phyloP scores from a whole-genome alignment of 2,113 vertebrate genomes.

The Tetrax tetrax region DNA sequence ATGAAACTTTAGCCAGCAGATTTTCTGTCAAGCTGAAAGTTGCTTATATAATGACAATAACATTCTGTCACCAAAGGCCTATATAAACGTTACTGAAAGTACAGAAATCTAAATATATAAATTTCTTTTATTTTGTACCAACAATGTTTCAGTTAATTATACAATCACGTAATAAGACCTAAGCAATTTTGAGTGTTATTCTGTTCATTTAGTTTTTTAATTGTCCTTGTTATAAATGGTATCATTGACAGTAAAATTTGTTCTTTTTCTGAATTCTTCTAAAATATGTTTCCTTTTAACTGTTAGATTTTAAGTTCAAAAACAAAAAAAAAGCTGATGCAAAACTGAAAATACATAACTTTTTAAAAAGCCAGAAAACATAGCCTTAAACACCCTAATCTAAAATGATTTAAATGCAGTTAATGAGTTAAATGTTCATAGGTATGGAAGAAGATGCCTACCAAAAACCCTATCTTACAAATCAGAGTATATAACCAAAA shows the following conservation, averaged over 20 bases:
- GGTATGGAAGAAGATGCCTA: not conserved
- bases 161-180: not conserved
- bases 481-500: not conserved
- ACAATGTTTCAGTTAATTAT: not conserved
- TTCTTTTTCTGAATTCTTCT: not conserved
- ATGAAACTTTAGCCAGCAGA: not conserved
- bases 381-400: too few species aligned
- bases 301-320: not conserved
- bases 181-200: not conserved
- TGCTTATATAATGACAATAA: not conserved
- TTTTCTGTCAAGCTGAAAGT: not conserved
- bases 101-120: not conserved
- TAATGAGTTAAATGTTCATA: not conserved
- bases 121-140: not conserved
- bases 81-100: not conserved
- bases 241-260: not conserved
- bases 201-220: not conserved
- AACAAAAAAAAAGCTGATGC: not conserved
- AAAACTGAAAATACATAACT: not conserved
- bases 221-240: not conserved
- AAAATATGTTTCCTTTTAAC: not conserved
- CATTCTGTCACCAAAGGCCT: not conserved
- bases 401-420: not conserved
- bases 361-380: not conserved
- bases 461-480: fast-evolving